Conservation (phyloP, 2,888 invertebrate genomes). For the Phania funesta region DNA sequence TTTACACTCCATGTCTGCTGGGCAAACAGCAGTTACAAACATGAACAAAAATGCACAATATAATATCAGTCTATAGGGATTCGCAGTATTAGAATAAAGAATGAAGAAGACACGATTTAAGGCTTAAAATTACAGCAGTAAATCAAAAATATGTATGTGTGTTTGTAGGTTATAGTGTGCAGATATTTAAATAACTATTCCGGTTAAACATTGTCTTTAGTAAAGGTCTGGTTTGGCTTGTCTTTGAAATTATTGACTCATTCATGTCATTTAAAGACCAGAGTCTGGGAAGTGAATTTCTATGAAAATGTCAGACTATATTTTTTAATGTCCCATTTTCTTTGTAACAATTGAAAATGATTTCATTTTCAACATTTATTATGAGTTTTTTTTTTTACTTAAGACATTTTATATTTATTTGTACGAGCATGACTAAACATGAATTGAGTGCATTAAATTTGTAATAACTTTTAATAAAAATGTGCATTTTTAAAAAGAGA, state of each 20-base stretch:
- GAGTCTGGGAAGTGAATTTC: conserved; percentile 32
- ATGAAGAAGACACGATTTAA: conserved; percentile 47
- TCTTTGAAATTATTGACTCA: background rate
- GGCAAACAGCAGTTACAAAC: too few species aligned
- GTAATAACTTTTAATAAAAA: conserved; percentile 31
- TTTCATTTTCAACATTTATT: conserved; percentile 34
- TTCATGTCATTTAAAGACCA: background rate
- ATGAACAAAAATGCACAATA: background rate
- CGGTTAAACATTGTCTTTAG: conserved; percentile 22
- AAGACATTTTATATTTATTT: background rate
- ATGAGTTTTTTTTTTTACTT: background rate
- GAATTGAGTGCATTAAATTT: background rate
- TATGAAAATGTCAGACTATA: conserved; percentile 37
- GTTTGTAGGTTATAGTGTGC: background rate
- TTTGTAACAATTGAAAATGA: conserved; percentile 18
- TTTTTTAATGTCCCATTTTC: conserved; percentile 13
- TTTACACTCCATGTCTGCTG: too few species aligned
- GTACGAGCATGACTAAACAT: background rate
- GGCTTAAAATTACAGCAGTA: conserved; percentile 34
- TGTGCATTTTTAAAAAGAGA: conserved; percentile 17
- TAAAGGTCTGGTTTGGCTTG: conserved; percentile 33
- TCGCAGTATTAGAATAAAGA: background rate
- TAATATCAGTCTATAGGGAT: background rate
- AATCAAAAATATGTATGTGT: conserved; percentile 35
- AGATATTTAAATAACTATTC: conserved; percentile 4